phyloP scores from a whole-genome alignment of 2,113 vertebrate species.

The Cyphomyrus discorhynchus region DNA sequence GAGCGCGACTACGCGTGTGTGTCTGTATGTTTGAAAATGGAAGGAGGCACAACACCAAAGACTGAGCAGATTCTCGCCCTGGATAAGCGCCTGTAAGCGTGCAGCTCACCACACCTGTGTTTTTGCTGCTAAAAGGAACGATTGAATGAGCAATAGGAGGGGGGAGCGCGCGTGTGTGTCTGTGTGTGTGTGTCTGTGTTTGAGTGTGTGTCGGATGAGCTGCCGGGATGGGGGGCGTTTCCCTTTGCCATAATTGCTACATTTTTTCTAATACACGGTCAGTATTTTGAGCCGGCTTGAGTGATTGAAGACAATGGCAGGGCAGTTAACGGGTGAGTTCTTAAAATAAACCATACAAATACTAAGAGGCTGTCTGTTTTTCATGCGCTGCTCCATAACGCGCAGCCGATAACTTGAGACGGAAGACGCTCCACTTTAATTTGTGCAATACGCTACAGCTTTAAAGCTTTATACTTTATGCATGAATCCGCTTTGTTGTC shows the following conservation, averaged over 20 bases:
- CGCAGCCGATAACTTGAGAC: neutral
- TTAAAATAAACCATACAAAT: neutral
- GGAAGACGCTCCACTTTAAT: neutral
- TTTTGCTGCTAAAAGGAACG: neutral
- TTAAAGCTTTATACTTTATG: neutral
- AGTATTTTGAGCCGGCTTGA: conserved; percentile 7
- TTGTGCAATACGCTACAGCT: neutral
- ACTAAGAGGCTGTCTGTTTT: neutral
- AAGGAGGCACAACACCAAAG: neutral
- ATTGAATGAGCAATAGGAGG: neutral
- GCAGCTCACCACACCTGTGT: neutral
- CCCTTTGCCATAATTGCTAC: conserved; percentile 22
- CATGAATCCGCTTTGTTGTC: neutral
- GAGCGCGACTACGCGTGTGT: neutral
- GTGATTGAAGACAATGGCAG: conserved; percentile 18
- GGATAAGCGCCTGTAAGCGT: neutral
- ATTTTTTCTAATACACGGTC: conserved; percentile 12
- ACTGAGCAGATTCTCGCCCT: neutral
- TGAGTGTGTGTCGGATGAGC: neutral
- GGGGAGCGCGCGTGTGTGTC: neutral
- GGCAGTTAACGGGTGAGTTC: conserved; percentile 12
- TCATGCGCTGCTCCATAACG: neutral
- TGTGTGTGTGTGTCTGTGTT: neutral
- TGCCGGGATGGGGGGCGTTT: conserved; percentile 22
- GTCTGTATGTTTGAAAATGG: neutral